Evolutionary conservation across 2,113 vertebrate species (phyloP), one percentile per base, ranked within the genome.

Genomic region (Poicephalus gulielmi): DNA sequence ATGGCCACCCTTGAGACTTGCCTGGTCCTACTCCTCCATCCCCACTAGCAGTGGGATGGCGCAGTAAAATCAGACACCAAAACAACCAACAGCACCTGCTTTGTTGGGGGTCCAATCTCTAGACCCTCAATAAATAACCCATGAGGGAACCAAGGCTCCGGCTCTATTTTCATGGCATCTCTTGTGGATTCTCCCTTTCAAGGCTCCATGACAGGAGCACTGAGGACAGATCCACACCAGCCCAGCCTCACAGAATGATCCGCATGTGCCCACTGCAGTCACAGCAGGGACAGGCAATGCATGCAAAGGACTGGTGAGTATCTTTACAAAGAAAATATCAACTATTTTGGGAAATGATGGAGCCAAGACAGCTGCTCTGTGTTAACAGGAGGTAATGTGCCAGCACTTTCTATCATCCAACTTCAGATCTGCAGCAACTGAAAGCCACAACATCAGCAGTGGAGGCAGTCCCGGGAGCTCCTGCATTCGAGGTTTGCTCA

Each of bases 251-350:
- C 30, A 50, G n/a, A 15, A 55, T 46, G 41, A 83, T 24, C 46
- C 0, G 0, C 9, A 11, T 7, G 7, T 37, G 59, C 31, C 19
- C 2, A 13, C 31, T 43, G 46, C 3, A 10, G 31, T 7, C 22
- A 10, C 31, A 49, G 82, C 76, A 66, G 27, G 41, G n/a, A 39
- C 0, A 2, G 31, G 30, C 44, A 78, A 3, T 1, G 7, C 59
- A 16, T 2, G 3, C 6, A 2, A n/a, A 44, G 35, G 11, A 15
- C 44, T 16, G 27, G 17, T 12, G 28, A 53, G n/a, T 28, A 55
- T 33, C 73, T 83, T 74, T 22, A 53, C 1, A n/a, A 2, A 31
- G 31, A 13, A 55, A 67, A 69, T 53, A 41, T 3, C 6, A 33
- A 28, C 55, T 71, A 15, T 64, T 95, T 59, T 28, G 60, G 87